Base-by-base conservation (phyloP, 2,797 vertebrate species). In the Galaxias olidus region DNA sequence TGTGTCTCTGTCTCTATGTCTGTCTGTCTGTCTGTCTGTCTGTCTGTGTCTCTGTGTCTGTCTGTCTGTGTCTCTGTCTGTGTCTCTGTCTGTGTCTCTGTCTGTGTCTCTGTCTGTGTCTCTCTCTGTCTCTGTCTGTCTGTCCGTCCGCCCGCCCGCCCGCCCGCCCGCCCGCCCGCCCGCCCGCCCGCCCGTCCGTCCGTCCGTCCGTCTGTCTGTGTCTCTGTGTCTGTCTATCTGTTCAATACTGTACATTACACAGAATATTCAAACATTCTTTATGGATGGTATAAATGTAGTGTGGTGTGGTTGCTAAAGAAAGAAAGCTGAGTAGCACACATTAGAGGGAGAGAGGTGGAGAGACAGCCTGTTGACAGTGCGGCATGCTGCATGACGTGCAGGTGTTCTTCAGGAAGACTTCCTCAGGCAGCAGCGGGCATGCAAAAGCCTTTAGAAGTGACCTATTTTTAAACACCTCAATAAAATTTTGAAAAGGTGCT, bases 401-500 rank as follows among this genome's bases (percentile, higher is more conserved):
- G 40, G 10, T 43, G 9, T 11, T 15, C 60, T 42, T 10, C 13
- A 48, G 18, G 43, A 9, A 45, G 18, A 15, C 8, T n/a, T 45
- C 42, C 15, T 49, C 42, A 19, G 52, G 53, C 9, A 20, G 41
- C 5, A n/a, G 1, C 14, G 44, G 42, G 41, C n/a, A n/a, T 46
- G 13, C 20, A 59, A 30, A 18, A 40, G 42, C 12, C 15, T 59
- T 40, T 17, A n/a, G 53, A 57, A 59, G 51, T 58, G 58, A 68
- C 48, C 69, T 57, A 50, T 68, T 71, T 68, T 63, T 12, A 52
- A 41, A 50, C 63, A 55, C 47, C 19, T 50, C 41, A 67, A 60
- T 67, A 20, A 67, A 71, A n/a, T 46, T 60, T 52, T 52, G 41
- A 74, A 66, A 64, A 56, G 49, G 47, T 41, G 41, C 51, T 69